Conservation (phyloP, 2,888 invertebrate species). For the Limulus polyphemus region DNA sequence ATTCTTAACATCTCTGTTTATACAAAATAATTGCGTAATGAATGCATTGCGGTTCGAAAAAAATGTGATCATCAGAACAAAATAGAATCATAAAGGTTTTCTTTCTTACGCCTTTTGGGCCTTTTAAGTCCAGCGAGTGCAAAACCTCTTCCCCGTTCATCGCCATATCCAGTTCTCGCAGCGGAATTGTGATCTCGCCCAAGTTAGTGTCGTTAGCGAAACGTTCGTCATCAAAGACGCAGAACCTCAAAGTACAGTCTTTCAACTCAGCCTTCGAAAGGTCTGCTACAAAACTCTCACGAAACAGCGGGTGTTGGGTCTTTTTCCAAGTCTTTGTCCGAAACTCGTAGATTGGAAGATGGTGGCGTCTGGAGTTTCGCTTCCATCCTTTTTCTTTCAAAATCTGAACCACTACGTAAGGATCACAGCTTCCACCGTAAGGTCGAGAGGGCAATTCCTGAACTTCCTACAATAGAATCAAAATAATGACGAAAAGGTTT, state of each 20-base stretch:
- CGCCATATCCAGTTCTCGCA: constrained; percentile 33
- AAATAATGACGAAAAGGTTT: constrained; percentile 26
- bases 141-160: not conserved
- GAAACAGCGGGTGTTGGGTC: constrained; percentile 39
- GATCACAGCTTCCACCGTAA: constrained; percentile 36
- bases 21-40: too few relatives aligned
- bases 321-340: constrained; percentile 19
- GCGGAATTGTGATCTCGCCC: constrained; percentile 37
- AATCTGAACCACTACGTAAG: constrained; percentile 27
- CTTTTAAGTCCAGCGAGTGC: constrained; percentile 30
- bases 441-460: constrained; percentile 40
- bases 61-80: too few relatives aligned
- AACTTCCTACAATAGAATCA: constrained; percentile 35
- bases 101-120: constrained; percentile 36
- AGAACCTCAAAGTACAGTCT: constrained; percentile 40
- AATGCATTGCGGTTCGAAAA: too few relatives aligned
- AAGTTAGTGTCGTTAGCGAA: constrained; percentile 42
- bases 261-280: constrained; percentile 34
- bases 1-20: too few relatives aligned
- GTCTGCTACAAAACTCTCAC: constrained; percentile 39
- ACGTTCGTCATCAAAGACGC: constrained; percentile 41
- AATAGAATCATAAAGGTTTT: too few relatives aligned
- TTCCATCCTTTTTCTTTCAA: constrained; percentile 20
- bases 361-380: constrained; percentile 6
- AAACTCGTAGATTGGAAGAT: constrained; percentile 18